A percentile compares a stretch with the other conserved stretches of the same genome.
These are phyloP conservation scores for Harpagoxenus sublaevis DNA, from an alignment of 2,888 invertebrate genomes.

Conservation along the genomic window DNA sequence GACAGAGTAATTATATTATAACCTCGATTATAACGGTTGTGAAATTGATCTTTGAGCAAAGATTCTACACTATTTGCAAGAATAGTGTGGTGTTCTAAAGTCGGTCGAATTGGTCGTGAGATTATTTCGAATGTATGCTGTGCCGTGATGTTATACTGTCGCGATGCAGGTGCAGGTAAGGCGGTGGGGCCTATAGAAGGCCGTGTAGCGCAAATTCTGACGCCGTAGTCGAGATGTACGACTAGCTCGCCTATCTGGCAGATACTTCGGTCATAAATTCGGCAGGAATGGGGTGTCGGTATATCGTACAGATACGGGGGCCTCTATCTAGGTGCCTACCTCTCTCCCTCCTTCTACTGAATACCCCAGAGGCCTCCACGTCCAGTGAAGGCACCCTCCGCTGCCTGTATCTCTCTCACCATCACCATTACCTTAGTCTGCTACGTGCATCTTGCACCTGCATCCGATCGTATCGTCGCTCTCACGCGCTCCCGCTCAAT, in stretches of 20 bases:
- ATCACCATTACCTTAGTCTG: constrained; percentile 17
- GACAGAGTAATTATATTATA: neutral
- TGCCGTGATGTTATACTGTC: neutral
- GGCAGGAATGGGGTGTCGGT: constrained; percentile 73
- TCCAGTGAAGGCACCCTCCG: constrained; percentile 42
- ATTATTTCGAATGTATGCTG: neutral
- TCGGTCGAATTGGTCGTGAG: neutral
- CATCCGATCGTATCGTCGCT: constrained; percentile 43
- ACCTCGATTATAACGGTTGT: neutral
- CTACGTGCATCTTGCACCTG: constrained; percentile 50
- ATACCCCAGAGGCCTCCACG: constrained; percentile 67
- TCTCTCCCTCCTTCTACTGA: constrained; percentile 41
- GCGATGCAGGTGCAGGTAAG: constrained; percentile 22
- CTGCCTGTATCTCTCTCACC: constrained; percentile 36
- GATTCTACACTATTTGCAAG: too few species aligned
- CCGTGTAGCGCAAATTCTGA: constrained; percentile 65
- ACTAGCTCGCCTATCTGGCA: constrained; percentile 65
- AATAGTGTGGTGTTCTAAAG: neutral
- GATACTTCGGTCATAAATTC: constrained; percentile 74
- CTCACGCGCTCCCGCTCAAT: constrained; percentile 38
- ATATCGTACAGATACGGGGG: constrained; percentile 68
- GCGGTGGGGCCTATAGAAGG: constrained; percentile 19
- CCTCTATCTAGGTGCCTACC: constrained; percentile 52
- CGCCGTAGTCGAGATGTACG: constrained; percentile 64
- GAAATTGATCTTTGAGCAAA: neutral